Percentiles rank a stretch among this genome's conserved stretches.
Evolutionary conservation across 1,140 invertebrate genomes (phyloP).

Genomic region (Drosophila murphyi): DNA sequence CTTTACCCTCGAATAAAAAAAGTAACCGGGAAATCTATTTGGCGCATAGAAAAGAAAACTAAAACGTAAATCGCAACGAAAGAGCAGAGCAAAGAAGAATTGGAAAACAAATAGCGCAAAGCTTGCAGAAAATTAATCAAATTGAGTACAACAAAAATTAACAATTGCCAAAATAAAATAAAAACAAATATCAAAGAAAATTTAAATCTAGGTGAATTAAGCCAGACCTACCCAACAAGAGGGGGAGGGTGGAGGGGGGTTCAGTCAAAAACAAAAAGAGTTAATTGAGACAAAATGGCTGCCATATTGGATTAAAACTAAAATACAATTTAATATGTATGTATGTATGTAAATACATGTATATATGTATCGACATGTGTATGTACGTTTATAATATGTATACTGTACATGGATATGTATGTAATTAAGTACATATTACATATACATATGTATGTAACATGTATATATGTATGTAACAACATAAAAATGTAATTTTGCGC

Average conservation of each 20-base stretch:
- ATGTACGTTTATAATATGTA: slow-evolving; percentile 29
- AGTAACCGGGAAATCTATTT: slow-evolving; percentile 66
- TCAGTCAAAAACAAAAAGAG: slow-evolving; percentile 54
- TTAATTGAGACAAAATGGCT: slow-evolving; percentile 81
- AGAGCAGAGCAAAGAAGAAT: slow-evolving; percentile 56
- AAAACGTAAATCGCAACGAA: slow-evolving; percentile 60
- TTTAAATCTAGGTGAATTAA: slow-evolving; percentile 74
- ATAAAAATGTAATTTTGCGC: slow-evolving; percentile 35
- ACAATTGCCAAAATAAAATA: slow-evolving; percentile 43
- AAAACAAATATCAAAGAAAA: slow-evolving; percentile 48
- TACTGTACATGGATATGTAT: slow-evolving; percentile 37
- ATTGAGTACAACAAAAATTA: slow-evolving; percentile 29
- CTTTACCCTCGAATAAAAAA: background rate
- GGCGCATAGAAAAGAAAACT: slow-evolving; percentile 70
- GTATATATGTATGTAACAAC: slow-evolving; percentile 47
- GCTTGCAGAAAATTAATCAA: slow-evolving; percentile 58
- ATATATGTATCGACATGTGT: slow-evolving; percentile 34
- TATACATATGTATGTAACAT: slow-evolving; percentile 17
- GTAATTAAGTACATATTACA: slow-evolving; percentile 17
- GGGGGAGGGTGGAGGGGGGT: slow-evolving; percentile 1
- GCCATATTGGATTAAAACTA: slow-evolving; percentile 84
- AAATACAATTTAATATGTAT: slow-evolving; percentile 79
- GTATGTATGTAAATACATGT: slow-evolving; percentile 48
- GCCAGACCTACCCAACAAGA: slow-evolving; percentile 11
- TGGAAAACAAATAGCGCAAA: slow-evolving; percentile 49